A percentile compares a stretch with the other conserved stretches of the same genome.
Evolutionary conservation across 2,797 vertebrate genomes (phyloP).

Genomic region (Coluber constrictor): DNA sequence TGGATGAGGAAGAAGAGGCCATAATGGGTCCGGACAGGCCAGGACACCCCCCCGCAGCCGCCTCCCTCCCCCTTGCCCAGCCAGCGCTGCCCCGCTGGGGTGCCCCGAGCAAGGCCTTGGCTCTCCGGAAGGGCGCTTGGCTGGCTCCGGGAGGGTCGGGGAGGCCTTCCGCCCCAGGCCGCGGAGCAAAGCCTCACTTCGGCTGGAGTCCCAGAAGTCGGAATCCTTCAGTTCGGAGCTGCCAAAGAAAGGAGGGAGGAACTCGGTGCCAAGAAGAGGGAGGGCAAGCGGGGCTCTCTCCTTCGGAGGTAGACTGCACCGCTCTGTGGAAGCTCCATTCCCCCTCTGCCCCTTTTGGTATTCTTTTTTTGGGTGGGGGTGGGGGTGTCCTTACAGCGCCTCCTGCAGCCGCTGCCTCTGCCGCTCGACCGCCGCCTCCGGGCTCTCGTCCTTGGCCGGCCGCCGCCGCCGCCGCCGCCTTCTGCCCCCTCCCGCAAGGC

Average conservation of each 20-base stretch:
- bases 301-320: neutral
- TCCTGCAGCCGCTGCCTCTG: neutral
- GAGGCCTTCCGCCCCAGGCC: no score
- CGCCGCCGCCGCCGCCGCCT: neutral
- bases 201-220: conserved; percentile 77
- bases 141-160: neutral
- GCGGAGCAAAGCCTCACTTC: conserved; percentile 60
- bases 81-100: neutral
- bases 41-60: neutral
- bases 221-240: conserved; percentile 79
- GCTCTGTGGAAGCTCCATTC: neutral
- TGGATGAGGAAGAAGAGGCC: neutral
- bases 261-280: neutral
- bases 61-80: no score
- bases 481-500: no score
- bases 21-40: neutral
- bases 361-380: no score
- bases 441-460: neutral
- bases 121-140: neutral
- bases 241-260: neutral
- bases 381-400: neutral
- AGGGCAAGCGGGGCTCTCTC: neutral
- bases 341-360: neutral
- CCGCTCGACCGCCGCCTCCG: neutral
- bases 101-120: no score